Evolutionary conservation across 2,797 vertebrate genomes (phyloP).

Genomic region (Crypturellus tataupa): DNA sequence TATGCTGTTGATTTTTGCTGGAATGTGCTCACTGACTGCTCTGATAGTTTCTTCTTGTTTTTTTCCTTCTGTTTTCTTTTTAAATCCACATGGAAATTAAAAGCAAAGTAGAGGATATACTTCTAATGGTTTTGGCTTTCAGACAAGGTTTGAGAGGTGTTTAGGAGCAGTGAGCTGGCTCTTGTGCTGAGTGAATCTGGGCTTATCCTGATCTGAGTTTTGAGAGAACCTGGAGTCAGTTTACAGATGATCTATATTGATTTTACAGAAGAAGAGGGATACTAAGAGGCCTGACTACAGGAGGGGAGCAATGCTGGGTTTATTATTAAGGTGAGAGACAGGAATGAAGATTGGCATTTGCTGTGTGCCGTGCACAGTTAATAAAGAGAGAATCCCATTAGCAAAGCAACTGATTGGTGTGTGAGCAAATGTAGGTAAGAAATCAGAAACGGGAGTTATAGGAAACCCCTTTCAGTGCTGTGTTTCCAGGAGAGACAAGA

Average conservation of each 20-base stretch:
- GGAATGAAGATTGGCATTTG: neutral
- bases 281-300: neutral
- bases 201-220: neutral
- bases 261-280: neutral
- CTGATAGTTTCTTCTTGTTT: too few relatives aligned
- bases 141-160: neutral
- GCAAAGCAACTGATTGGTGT: neutral
- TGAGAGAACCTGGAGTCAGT: fast-evolving
- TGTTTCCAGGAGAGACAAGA: slow-evolving; percentile 32
- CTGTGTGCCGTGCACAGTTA: neutral
- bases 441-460: neutral
- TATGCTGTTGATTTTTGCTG: neutral
- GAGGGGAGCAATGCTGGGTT: neutral
- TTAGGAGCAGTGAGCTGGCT: neutral
- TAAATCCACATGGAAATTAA: neutral
- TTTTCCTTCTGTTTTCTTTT: neutral
- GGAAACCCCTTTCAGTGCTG: slow-evolving; percentile 44
- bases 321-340: neutral
- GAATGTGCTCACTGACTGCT: neutral
- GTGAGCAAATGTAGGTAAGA: neutral
- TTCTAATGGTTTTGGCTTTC: neutral
- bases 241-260: neutral
- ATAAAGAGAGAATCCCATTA: neutral
- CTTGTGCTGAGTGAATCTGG: neutral
- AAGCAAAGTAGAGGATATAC: neutral